Evolutionary conservation across 2,888 invertebrate species (phyloP).

Genomic region (Cartodere bifasciata): DNA sequence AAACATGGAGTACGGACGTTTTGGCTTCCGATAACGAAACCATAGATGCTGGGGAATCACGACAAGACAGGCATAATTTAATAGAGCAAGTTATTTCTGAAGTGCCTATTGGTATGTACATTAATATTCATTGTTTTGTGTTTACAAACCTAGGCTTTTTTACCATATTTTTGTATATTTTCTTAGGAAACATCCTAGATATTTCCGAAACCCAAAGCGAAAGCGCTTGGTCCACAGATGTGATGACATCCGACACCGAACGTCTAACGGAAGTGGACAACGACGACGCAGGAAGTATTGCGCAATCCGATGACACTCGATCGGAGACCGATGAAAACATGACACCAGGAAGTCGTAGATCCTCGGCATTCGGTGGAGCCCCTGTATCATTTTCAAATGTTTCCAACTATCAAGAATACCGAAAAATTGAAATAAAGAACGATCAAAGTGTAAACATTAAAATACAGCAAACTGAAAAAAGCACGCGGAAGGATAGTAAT

Average conservation of each 20-base stretch:
- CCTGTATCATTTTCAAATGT: slow-evolving; percentile 4
- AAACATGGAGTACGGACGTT: slow-evolving; percentile 98
- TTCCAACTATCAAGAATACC: slow-evolving; percentile 19
- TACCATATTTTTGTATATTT: not conserved
- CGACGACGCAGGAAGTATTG: slow-evolving; percentile 51
- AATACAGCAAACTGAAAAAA: slow-evolving; percentile 31
- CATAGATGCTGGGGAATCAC: slow-evolving; percentile 49
- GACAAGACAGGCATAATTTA: slow-evolving; percentile 41
- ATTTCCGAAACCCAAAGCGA: slow-evolving; percentile 89
- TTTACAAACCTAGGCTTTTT: not conserved
- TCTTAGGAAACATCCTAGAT: slow-evolving; percentile 42
- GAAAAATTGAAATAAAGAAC: slow-evolving; percentile 19
- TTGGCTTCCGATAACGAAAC: slow-evolving; percentile 93
- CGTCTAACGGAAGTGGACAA: slow-evolving; percentile 73
- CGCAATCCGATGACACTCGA: slow-evolving; percentile 42
- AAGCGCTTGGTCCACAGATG: slow-evolving; percentile 95
- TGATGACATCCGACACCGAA: slow-evolving; percentile 84
- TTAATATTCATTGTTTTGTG: too few species aligned
- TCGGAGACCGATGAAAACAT: slow-evolving; percentile 41
- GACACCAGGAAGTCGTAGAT: slow-evolving; percentile 17
- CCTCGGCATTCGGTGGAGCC: slow-evolving; percentile 12
- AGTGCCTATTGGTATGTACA: slow-evolving; percentile 26
- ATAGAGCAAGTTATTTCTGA: slow-evolving; percentile 32
- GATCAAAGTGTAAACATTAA: slow-evolving; percentile 18
- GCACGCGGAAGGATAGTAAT: slow-evolving; percentile 37